phyloP scores from a whole-genome alignment of 2,113 vertebrate genomes.

The Abramis brama region DNA sequence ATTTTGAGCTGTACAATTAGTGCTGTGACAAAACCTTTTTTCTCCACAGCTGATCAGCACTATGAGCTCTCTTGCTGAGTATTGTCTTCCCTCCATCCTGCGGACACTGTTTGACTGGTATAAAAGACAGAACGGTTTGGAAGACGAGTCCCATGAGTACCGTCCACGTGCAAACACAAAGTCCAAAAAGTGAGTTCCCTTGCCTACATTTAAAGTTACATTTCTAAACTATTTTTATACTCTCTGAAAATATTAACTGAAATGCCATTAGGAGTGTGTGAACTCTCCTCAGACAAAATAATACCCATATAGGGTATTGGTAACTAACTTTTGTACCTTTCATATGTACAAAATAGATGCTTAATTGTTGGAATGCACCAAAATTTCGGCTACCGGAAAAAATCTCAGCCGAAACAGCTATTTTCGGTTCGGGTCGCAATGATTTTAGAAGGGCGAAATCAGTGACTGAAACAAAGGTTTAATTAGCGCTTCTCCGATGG shows the following conservation, averaged over 20 bases:
- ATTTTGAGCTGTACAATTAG: not conserved
- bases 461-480: no score
- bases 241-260: not conserved
- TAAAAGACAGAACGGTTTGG: slow-evolving; percentile 96
- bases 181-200: slow-evolving; percentile 87
- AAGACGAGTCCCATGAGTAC: slow-evolving; percentile 98
- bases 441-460: no score
- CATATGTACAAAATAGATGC: no score
- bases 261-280: not conserved
- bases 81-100: slow-evolving; percentile 95
- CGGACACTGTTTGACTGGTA: slow-evolving; percentile 98
- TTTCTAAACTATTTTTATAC: not conserved
- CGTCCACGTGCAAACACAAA: slow-evolving; percentile 96
- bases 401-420: no score
- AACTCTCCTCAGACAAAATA: not conserved
- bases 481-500: no score
- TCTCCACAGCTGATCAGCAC: slow-evolving; percentile 89
- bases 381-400: no score
- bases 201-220: not conserved
- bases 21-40: not conserved
- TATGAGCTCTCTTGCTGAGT: slow-evolving; percentile 98
- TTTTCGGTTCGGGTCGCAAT: no score
- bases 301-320: not conserved
- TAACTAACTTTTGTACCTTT: no score
- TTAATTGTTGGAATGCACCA: no score